Base-by-base conservation (phyloP, 1,140 invertebrate genomes). In the Asbolus verrucosus region DNA sequence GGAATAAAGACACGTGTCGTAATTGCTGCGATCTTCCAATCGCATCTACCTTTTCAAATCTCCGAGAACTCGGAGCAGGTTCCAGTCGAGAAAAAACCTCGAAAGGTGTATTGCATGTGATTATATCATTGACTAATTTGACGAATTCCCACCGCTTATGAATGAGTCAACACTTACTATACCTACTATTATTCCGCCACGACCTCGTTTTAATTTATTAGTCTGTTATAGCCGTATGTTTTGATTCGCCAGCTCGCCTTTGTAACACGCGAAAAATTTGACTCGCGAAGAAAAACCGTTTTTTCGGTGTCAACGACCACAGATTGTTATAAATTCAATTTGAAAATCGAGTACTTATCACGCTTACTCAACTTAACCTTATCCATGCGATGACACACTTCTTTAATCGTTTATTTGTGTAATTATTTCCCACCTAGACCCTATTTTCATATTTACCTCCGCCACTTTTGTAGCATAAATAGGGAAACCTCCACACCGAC, bases 401-500 rank as follows among this genome's bases (percentile, higher is more conserved):
- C 19, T n/a, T 46, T 43, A 13, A 43, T 16, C 18, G 19, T 8
- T n/a, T n/a, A n/a, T n/a, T 39, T 39, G 38, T 36, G 33, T 39
- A 39, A 24, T 6, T 27, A 54, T 54, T 54, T 27, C 14, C 9
- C 46, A 54, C 46, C 21, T 54, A 54, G 46, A 54, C 46, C 46
- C 14, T 24, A 54, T 54, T 36, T 36, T 11, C 3, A 36, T 36
- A 75, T 82, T 87, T 80, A 93, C 92, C 92, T 84, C 92, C 92
- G 60, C 92, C 92, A 77, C 91, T 92, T 82, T 92, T 91, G 80
- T 93, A 93, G 80, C 91, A 92, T 59, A 94, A 84, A 79, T 94
- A 94, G 14, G 92, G 92, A 82, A 94, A 94, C 69, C 92, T 85
- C 95, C 95, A 97, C 61, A 97, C 91, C 78, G 96, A 96, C 38